A percentile compares a stretch with the other conserved stretches of the same genome.
Conservation (phyloP, 1,140 invertebrate genomes). For the Pollicipes pollicipes region DNA sequence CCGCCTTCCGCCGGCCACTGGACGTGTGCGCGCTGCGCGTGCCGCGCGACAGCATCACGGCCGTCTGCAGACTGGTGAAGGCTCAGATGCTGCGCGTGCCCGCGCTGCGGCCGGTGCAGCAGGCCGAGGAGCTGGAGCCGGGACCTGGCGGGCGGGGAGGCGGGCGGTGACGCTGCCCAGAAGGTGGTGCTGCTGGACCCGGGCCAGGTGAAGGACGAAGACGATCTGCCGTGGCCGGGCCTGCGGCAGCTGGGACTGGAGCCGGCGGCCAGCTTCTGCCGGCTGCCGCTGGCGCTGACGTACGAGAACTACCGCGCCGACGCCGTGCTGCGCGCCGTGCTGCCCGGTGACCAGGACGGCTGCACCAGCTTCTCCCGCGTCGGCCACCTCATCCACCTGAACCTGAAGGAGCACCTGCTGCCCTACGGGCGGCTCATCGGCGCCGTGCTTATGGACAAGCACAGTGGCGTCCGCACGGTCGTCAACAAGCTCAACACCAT, state of each 20-base stretch:
- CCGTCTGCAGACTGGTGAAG: constrained; percentile 21
- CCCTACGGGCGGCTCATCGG: constrained; percentile 75
- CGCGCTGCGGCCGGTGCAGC: constrained; percentile 48
- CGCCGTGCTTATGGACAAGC: constrained; percentile 54
- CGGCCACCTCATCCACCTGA: constrained; percentile 88
- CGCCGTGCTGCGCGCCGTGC: constrained; percentile 57
- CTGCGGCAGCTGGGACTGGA: constrained; percentile 19
- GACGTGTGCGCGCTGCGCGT: constrained; percentile 38
- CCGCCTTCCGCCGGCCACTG: constrained; percentile 42
- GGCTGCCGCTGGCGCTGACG: constrained; percentile 36
- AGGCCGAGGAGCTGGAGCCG: constrained; percentile 16
- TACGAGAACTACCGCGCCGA: constrained; percentile 74
- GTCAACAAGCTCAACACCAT: constrained; percentile 82
- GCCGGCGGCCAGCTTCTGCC: constrained; percentile 13
- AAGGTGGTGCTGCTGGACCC: constrained; percentile 51
- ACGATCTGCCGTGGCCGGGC: constrained; percentile 30
- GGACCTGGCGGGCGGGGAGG: constrained; percentile 17
- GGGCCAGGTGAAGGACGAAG: constrained; percentile 35
- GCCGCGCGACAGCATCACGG: constrained; percentile 20
- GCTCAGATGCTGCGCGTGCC: constrained; percentile 50
- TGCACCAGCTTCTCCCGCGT: constrained; percentile 66
- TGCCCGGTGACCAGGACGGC: constrained; percentile 52
- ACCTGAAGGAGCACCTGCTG: constrained; percentile 60
- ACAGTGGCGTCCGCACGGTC: constrained; percentile 52
- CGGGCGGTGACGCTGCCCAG: constrained; percentile 19